Conservation (phyloP, 1,140 invertebrate genomes). For the Alviniconcha marisindica region DNA sequence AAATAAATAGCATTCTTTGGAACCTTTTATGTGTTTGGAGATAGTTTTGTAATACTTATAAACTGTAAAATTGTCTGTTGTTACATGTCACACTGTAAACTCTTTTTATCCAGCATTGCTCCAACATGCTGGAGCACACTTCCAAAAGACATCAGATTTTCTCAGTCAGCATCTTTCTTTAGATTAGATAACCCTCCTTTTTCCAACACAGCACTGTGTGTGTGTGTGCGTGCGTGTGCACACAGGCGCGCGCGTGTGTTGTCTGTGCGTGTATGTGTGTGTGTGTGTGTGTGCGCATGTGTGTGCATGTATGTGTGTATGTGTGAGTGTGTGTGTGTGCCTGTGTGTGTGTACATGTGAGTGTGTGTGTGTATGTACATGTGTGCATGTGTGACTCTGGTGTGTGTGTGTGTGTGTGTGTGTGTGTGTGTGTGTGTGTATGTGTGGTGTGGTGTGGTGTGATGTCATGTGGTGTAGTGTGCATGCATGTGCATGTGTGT, state of each 20-base stretch:
- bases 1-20: no score
- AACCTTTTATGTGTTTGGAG: no score
- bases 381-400: background rate
- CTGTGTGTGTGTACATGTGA: background rate
- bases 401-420: background rate
- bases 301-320: background rate
- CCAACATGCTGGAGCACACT: no score
- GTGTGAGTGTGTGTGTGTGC: background rate
- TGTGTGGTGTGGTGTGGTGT: no score
- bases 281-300: background rate
- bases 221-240: background rate
- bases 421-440: background rate
- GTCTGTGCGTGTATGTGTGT: background rate
- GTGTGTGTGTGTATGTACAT: background rate
- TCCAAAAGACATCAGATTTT: no score
- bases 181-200: no score
- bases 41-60: no score
- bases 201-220: no score
- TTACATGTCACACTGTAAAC: no score
- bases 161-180: no score
- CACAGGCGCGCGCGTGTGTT: background rate
- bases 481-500: background rate
- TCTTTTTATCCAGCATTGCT: no score
- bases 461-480: background rate
- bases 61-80: no score